Evolutionary conservation across 1,140 invertebrate genomes (phyloP), one percentile per base, ranked within the genome.

Genomic region (Habropoda laboriosa): DNA sequence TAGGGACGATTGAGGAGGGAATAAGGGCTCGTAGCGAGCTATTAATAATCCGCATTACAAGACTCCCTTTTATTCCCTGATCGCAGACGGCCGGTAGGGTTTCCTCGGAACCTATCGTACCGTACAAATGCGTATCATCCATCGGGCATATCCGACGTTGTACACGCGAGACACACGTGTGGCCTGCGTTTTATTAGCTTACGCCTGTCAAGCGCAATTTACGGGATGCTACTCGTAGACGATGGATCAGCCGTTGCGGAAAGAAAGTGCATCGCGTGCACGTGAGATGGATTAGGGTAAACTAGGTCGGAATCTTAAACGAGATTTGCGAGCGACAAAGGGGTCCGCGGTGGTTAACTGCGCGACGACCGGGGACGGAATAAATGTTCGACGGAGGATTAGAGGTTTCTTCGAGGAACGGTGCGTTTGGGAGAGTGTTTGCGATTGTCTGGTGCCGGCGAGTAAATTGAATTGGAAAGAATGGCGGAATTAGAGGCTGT

Each of bases 61-160:
- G 45, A 64, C n/a, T 42, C 27, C 67, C n/a, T 42, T 47, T 64
- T 53, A 32, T 16, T 45, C 38, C 51, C 10, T 32, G 45, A 75
- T 53, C 51, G 24, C 30, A 38, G 81, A 72, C 57, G 63, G 38
- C 18, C 61, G 16, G 42, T 90, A 92, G 82, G 90, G 90, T 88
- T 92, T 92, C 91, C 87, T 87, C 81, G 89, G 89, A 91, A 89
- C 85, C 85, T 63, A 78, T 42, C 71, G n/a, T 91, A 86, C 88
- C 90, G 83, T 92, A 92, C 87, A 93, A 92, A 92, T 92, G 90
- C 90, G 90, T 91, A 91, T 91, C 90, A 92, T 89, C 86, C 88
- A 88, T 89, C 85, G 81, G 76, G 81, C 73, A 90, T 90, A 92
- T 92, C 89, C 86, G 88, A 91, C 88, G 70, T 84, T 80, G 82